phyloP scores from a whole-genome alignment of 2,113 vertebrate genomes.

The Lophotis ruficrista region DNA sequence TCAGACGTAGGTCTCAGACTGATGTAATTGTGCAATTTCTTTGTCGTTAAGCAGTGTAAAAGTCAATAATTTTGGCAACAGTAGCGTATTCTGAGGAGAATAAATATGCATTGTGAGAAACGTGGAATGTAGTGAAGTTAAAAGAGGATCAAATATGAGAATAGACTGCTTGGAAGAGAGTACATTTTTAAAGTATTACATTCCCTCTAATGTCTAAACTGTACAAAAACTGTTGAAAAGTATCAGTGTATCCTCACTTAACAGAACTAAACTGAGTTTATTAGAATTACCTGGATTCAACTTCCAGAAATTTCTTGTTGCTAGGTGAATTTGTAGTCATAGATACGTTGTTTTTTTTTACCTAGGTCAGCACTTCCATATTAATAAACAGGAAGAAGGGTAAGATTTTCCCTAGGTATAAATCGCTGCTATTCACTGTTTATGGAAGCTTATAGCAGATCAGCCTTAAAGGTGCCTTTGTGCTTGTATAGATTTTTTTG shows the following conservation, averaged over 20 bases:
- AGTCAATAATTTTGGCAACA: not conserved
- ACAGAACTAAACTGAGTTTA: not conserved
- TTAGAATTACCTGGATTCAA: not conserved
- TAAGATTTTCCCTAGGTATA: not conserved
- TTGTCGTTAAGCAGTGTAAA: not conserved
- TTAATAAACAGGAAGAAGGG: not conserved
- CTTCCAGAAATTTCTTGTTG: not conserved
- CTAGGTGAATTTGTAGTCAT: slow-evolving; percentile 10
- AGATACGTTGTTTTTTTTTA: not conserved
- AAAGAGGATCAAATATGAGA: not conserved
- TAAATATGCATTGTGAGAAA: not conserved
- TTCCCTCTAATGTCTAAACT: not conserved
- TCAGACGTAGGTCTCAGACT: not conserved
- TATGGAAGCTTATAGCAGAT: not conserved
- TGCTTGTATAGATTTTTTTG: not conserved
- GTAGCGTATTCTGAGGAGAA: not conserved
- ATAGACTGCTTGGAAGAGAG: not conserved
- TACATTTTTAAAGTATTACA: not conserved
- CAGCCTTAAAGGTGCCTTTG: not conserved
- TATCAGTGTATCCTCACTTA: not conserved
- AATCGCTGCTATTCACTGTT: not conserved
- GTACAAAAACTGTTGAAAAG: not conserved
- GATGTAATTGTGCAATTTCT: not conserved
- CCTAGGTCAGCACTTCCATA: not conserved
- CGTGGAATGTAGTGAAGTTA: not conserved